These are phyloP conservation scores for Enteromius argenteus DNA, from an alignment of 2,797 vertebrate genomes.

Conservation along the genomic window DNA sequence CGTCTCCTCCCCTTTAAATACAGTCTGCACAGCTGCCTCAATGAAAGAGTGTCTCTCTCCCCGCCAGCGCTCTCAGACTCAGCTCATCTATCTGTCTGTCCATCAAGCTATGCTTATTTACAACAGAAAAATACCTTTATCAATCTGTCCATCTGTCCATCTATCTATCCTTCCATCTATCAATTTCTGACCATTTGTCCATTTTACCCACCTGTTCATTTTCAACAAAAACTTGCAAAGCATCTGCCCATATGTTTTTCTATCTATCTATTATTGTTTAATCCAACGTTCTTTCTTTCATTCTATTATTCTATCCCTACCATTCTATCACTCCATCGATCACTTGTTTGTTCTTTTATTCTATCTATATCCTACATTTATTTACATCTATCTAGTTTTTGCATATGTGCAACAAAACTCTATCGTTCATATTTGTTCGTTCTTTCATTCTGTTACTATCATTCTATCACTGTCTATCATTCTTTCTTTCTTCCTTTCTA, in stretches of 20 bases:
- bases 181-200: neutral
- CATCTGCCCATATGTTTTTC: neutral
- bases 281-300: neutral
- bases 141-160: neutral
- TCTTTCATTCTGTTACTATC: no score
- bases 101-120: neutral
- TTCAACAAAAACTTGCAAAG: no score
- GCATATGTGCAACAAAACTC: no score
- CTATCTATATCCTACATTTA: neutral
- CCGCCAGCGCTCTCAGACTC: conserved; percentile 27
- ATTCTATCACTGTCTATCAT: no score
- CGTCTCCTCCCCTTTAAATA: conserved; percentile 65
- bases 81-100: conserved; percentile 28
- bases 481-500: no score
- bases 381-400: no score
- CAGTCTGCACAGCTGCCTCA: conserved; percentile 57
- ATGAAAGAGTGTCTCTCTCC: conserved; percentile 29
- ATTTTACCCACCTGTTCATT: neutral
- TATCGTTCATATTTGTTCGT: no score
- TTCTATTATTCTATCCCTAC: no score
- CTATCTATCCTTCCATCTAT: neutral
- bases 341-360: no score
- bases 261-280: neutral
- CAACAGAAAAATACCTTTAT: neutral
- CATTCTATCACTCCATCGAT: no score